phyloP scores from a whole-genome alignment of 2,888 invertebrate species.

The Tinea pellionella region DNA sequence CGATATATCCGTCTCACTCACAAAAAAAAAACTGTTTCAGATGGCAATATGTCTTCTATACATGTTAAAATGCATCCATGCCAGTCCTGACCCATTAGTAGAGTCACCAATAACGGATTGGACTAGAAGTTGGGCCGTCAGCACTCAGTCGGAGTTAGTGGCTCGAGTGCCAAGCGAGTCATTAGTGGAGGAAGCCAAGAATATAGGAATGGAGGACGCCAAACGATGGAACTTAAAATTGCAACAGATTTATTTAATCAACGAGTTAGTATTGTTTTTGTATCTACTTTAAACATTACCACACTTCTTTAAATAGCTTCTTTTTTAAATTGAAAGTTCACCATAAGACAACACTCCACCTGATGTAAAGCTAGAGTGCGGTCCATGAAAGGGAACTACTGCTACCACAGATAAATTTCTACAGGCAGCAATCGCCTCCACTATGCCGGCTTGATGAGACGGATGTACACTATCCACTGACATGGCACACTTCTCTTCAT shows the following conservation, averaged over 20 bases:
- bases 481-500: too few relatives aligned
- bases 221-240: slow-evolving; percentile 11
- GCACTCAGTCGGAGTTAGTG: slow-evolving; percentile 28
- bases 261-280: background rate
- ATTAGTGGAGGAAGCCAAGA: slow-evolving; percentile 18
- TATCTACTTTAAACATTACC: too few relatives aligned
- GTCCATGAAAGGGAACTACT: background rate
- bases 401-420: too few relatives aligned
- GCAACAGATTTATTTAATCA: background rate
- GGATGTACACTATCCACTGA: too few relatives aligned
- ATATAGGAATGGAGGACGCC: slow-evolving; percentile 7
- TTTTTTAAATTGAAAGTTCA: too few relatives aligned
- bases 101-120: slow-evolving; percentile 54
- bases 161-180: slow-evolving; percentile 7
- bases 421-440: too few relatives aligned
- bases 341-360: background rate
- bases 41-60: slow-evolving; percentile 49
- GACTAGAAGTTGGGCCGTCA: slow-evolving; percentile 55
- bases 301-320: too few relatives aligned
- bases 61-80: slow-evolving; percentile 42
- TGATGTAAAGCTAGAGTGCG: background rate
- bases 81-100: slow-evolving; percentile 26
- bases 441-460: too few relatives aligned
- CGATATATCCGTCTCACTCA: too few relatives aligned
- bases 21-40: too few relatives aligned